Evolutionary conservation across 2,113 vertebrate species (phyloP).

Genomic region (Pelmatolapia mariae): DNA sequence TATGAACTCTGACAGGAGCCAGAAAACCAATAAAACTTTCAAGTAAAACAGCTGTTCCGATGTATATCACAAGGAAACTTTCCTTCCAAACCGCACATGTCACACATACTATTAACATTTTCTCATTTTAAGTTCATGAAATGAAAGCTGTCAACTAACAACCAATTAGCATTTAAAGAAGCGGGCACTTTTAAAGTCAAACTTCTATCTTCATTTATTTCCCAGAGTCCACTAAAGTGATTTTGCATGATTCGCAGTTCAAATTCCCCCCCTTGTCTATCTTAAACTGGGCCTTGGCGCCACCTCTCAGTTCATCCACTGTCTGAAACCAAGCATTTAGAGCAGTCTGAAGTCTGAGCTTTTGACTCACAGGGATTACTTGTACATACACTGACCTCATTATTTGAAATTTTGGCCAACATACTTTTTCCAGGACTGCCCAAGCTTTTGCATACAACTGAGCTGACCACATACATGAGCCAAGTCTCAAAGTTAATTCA

Average conservation of each 20-base stretch:
- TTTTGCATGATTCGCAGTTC: not conserved
- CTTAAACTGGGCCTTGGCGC: not conserved
- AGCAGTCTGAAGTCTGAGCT: not conserved
- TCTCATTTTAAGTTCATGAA: not conserved
- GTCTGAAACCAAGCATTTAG: not conserved
- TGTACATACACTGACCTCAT: not conserved
- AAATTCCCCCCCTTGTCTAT: not conserved
- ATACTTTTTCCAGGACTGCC: not conserved
- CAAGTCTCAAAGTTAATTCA: not conserved
- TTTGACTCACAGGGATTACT: not conserved
- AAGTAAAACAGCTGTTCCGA: not conserved
- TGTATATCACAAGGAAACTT: not conserved
- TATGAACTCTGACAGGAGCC: not conserved
- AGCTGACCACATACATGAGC: not conserved
- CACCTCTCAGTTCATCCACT: not conserved
- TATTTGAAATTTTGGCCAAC: not conserved
- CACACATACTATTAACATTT: not conserved
- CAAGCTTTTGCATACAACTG: not conserved
- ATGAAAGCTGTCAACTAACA: not conserved
- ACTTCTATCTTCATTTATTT: not conserved
- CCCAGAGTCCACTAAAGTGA: not conserved
- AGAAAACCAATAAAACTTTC: not conserved
- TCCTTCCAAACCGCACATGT: not conserved
- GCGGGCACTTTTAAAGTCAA: not conserved
- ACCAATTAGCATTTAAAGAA: not conserved